Base-by-base conservation (phyloP, 2,113 vertebrate species). In the Hiodon alosoides region DNA sequence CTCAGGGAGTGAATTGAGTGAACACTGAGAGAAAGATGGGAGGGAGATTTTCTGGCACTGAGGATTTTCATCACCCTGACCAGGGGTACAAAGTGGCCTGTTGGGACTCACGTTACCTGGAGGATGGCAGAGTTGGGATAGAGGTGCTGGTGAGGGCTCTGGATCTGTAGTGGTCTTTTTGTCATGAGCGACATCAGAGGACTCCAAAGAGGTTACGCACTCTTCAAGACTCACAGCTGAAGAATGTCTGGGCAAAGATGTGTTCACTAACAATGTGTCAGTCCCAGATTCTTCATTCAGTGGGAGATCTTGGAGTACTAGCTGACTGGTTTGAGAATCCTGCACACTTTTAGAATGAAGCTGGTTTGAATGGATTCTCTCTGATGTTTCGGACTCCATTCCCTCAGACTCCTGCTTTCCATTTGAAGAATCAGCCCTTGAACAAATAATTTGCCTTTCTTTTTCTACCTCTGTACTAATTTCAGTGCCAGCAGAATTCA, bases 1-100 rank as follows among this genome's bases (percentile, higher is more conserved):
- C 66, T 91, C 86, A 11, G 91, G 91, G 70, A 92, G 85, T 68
- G 84, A 85, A 68, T 85, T 89, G 46, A 86, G 77, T n/a, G 86
- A 81, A 69, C 78, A 76, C 55, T 87, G 87, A 17, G 83, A 72
- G 7, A 77, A 74, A 48, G 85, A 77, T 58, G 80, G 62, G n/a
- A 68, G 76, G 57, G 82, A 67, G n/a, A 75, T 71, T 76, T 86
- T 87, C 77, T 83, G 77, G 68, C 69, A 69, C 31, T 75, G 69
- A 74, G 76, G 74, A 48, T 79, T 80, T 64, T 71, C 74, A 72
- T 82, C 79, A 72, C 85, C 82, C 46, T 85, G 80, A 16, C 54
- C 76, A 76, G 79, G 77, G 60, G n/a, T 69, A 67, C 69, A 68
- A n/a, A 59, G n/a, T 2, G 81, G 73, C 7, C 79, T 71, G 14